These are phyloP conservation scores for Notodonta dromedarius DNA, from an alignment of 2,888 invertebrate genomes.

Conservation along the genomic window DNA sequence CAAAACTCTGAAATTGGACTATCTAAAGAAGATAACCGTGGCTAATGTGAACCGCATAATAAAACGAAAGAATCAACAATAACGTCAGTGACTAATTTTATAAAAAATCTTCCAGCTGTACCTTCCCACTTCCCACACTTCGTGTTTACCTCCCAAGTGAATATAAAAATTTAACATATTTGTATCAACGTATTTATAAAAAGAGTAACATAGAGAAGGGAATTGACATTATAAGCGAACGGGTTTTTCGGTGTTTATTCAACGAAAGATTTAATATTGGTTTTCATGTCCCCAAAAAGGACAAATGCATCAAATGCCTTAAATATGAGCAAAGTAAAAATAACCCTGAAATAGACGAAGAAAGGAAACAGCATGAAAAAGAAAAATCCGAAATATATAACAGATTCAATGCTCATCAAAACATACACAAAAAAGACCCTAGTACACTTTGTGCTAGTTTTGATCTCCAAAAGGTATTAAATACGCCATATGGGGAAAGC, in stretches of 20 bases:
- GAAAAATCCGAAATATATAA: no score
- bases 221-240: slow-evolving; percentile 25
- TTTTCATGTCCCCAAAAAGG: slow-evolving; percentile 34
- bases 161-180: slow-evolving; percentile 14
- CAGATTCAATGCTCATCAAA: no score
- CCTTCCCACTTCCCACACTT: slow-evolving; percentile 8
- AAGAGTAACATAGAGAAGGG: slow-evolving; percentile 9
- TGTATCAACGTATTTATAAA: slow-evolving; percentile 30
- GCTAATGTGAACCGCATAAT: no score
- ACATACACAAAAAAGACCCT: no score
- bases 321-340: slow-evolving; percentile 9
- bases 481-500: slow-evolving; percentile 36
- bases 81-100: no score
- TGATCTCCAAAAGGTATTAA: no score
- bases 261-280: slow-evolving; percentile 28
- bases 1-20: no score
- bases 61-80: no score
- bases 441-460: no score
- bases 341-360: slow-evolving; percentile 1
- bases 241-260: slow-evolving; percentile 30
- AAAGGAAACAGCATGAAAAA: background rate
- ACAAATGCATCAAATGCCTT: slow-evolving; percentile 31
- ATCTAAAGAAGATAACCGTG: no score
- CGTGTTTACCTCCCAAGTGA: slow-evolving; percentile 14
- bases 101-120: slow-evolving; percentile 12